Evolutionary conservation across 2,113 vertebrate genomes (phyloP).

Genomic region (Cynopterus brachyotis): DNA sequence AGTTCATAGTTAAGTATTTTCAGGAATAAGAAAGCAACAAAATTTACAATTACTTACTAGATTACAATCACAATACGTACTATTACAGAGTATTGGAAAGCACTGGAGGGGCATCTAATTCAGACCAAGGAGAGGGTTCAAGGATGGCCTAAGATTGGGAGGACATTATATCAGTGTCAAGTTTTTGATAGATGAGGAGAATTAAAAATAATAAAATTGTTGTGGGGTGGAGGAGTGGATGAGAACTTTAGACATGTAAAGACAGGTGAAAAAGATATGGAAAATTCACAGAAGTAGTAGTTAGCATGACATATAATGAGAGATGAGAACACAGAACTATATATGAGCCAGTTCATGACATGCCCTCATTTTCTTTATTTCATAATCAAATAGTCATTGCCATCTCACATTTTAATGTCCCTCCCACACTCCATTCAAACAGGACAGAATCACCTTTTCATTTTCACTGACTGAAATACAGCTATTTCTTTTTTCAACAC

Average conservation of each 20-base stretch:
- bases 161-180: background rate
- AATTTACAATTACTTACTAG: background rate
- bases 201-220: background rate
- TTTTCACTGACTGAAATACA: background rate
- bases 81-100: background rate
- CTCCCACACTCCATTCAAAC: background rate
- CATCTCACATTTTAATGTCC: background rate
- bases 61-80: background rate
- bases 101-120: background rate
- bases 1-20: background rate
- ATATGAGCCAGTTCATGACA: background rate
- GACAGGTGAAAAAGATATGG: background rate
- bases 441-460: background rate
- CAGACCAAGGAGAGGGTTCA: background rate
- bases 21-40: constrained; percentile 23
- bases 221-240: background rate
- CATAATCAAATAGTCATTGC: background rate
- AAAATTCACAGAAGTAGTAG: background rate
- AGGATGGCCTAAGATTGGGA: background rate
- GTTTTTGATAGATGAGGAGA: background rate
- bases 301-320: background rate
- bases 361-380: background rate
- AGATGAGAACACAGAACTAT: background rate
- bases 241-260: background rate
- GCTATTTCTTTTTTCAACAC: background rate